Evolutionary conservation across 2,888 invertebrate genomes (phyloP), one percentile per base, ranked within the genome.

Genomic region (Drosophila engyochracea): DNA sequence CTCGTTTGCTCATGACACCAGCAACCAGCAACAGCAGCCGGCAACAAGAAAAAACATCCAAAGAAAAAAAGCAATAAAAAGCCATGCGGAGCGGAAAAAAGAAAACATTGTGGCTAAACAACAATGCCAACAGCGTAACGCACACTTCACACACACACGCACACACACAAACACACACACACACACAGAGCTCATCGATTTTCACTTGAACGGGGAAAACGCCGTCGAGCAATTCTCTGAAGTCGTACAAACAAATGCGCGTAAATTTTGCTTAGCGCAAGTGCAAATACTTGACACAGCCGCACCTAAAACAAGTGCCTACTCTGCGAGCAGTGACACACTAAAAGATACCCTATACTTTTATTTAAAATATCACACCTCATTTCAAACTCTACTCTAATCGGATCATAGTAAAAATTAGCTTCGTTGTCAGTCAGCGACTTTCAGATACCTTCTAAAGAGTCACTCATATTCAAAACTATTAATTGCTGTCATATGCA

Each of bases 211-310:
- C 55, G 68, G 65, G 75, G 28, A 58, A 51, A 83, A 71, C 62
- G 79, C 76, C 65, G 74, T 55, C 54, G 52, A 70, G 76, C 72
- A 76, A 82, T 76, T 82, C 89, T 79, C 85, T 70, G 74, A 76
- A 84, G 86, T 81, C 90, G 81, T 74, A 81, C 89, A 89, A 86
- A 86, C 90, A 91, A 91, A 87, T 81, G 86, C 82, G 91, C 88
- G 91, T 85, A 87, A 91, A 90, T 91, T 88, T 90, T 75, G 90
- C 91, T 90, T 90, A 85, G 91, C 83, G 82, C 83, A 79, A 86
- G 81, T 81, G 83, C 81, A 89, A 89, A 86, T 89, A 89, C 88
- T 90, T 90, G 89, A 87, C 86, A 82, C 80, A 80, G 80, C 83
- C 90, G 85, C 90, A 85, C 85, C 85, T 79, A 82, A 67, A 64